Evolutionary conservation across 2,113 vertebrate genomes (phyloP), one percentile per base, ranked within the genome.

Genomic region (Engraulis encrasicolus): DNA sequence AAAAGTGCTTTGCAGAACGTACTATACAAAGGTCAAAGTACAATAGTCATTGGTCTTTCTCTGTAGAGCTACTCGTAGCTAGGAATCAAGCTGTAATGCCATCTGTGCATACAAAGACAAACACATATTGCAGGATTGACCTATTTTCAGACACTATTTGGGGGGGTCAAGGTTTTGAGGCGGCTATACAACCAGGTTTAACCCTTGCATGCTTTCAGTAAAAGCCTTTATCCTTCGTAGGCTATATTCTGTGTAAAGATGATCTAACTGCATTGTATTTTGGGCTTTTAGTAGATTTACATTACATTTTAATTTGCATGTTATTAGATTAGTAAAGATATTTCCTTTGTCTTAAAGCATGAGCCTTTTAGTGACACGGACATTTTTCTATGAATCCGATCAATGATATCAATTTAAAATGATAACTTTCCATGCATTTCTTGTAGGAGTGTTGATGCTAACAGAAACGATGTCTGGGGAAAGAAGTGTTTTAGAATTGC

Each of bases 111-210:
- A 34, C 19, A 15, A 9, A 23, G 48, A n/a, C 71, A 78, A 78
- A 38, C 48, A 38, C 37, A 52, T 78, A 38, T 78, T 19, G 71
- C 71, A 83, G 84, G 23, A 78, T 86, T 83, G 34, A 81, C 78
- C 61, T 78, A 91, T 50, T 90, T 38, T 90, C 38, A 79, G 36
- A 91, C 79, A 86, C 77, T 83, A 66, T 83, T 87, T n/a, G n/a
- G n/a, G 93, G 92, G 87, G 38, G 48, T 9, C 66, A 15, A 9
- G 12, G 15, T 20, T 58, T 58, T 58, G 54, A 11, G 61, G n/a
- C 27, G 27, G n/a, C 2, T 71, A 31, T 23, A 71, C 27, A 31
- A 71, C 31, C 23, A 17, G 31, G 15, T 74, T 34, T 74, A 74
- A 74, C 66, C 15, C 19, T 74, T 74, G 27, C 66, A 74, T 74